Evolutionary conservation across 2,888 invertebrate species (phyloP), one percentile per base, ranked within the genome.

Genomic region (Galerucella calmariensis): DNA sequence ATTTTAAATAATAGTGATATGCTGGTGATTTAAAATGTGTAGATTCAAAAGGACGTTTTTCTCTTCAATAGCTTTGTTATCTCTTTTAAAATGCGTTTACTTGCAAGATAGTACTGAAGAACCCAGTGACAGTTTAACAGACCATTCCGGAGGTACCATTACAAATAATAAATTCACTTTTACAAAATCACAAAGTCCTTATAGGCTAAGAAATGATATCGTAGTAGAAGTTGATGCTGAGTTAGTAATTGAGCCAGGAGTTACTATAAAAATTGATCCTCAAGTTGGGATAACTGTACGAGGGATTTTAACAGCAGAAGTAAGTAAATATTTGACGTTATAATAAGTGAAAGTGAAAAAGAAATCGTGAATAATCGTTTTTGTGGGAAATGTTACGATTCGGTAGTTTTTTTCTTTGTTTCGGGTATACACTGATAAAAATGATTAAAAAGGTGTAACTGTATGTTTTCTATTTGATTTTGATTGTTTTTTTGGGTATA

Each of bases 201-300:
- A 94, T 85, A 88, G 94, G 82, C 89, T 95, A 35, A 90, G 94
- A 77, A 94, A 94, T 84, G 95, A 97, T 88, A 89, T 97, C 74
- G 90, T 94, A 81, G 90, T 98, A 69, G 94, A 94, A 82, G 90
- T 91, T 79, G 92, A 93, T 77, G 96, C 94, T 0, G 94, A 94
- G 83, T 89, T 99, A 82, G 90, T 94, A 71, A 92, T 99, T 74
- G 96, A 97, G 85, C 92, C 97, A 14, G 99, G 98, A 41, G 97
- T 97, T 0, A 94, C 93, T 83, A 89, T 99, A 71, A 91, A 94
- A 81, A 97, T 99, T 87, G 94, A 95, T 6, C 95, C 98, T 2
- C 96, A 97, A 89, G 92, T 95, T 82, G 98, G 98, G 78, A 93
- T 99, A 84, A 97, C 96, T 44, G 94, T 99, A 63, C 92, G 95